Evolutionary conservation across 2,888 invertebrate genomes (phyloP).

Genomic region (Hoplodrina ambigua): DNA sequence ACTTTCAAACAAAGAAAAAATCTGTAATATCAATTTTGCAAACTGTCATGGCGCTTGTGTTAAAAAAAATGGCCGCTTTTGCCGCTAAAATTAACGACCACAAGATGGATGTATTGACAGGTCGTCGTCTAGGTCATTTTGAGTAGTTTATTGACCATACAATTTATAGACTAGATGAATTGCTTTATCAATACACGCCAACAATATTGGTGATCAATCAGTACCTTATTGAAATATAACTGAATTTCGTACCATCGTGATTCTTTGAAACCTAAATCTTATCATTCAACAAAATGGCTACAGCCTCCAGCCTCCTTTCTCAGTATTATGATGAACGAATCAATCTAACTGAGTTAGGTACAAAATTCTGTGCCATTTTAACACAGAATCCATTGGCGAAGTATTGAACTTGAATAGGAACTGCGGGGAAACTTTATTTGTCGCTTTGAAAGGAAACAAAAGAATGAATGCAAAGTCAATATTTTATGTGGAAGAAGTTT

Average conservation of each 20-base stretch:
- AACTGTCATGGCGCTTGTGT: background rate
- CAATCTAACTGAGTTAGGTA: conserved; percentile 17
- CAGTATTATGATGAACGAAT: conserved; percentile 10
- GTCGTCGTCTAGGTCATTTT: background rate
- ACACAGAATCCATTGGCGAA: conserved; percentile 27
- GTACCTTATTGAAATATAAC: background rate
- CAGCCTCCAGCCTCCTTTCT: background rate
- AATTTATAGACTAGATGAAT: background rate
- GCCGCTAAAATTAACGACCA: background rate
- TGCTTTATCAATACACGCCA: background rate
- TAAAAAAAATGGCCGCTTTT: conserved; percentile 3
- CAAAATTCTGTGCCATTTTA: conserved; percentile 28
- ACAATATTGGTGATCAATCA: background rate
- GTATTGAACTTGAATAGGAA: conserved; percentile 35
- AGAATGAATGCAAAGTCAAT: conserved; percentile 12
- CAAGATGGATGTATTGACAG: background rate
- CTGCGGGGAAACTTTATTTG: conserved; percentile 7
- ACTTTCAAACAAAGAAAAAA: too few relatives aligned
- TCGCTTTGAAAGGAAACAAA: conserved; percentile 30
- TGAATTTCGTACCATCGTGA: background rate
- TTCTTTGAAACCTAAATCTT: background rate
- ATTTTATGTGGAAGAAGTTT: conserved; percentile 11
- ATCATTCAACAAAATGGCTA: conserved; percentile 7
- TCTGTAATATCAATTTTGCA: too few relatives aligned
- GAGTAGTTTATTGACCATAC: background rate